phyloP scores from a whole-genome alignment of 2,888 invertebrate genomes.

The Carpatolechia fugitivella region DNA sequence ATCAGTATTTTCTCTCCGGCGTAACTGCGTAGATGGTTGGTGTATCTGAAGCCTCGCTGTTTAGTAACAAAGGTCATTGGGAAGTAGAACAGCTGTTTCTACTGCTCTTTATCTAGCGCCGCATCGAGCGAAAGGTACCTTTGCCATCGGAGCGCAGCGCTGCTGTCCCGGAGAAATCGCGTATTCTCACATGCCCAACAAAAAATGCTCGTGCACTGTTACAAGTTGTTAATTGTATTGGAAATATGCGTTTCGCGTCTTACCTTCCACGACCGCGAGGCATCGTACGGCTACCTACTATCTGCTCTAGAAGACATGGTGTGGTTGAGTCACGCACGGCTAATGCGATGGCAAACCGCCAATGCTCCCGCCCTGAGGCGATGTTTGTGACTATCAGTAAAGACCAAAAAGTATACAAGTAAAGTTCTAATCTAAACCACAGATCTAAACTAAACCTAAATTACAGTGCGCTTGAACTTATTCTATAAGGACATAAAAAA shows the following conservation, averaged over 20 bases:
- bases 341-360: constrained; percentile 56
- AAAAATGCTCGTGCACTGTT: constrained; percentile 52
- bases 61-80: constrained; percentile 68
- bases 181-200: constrained; percentile 64
- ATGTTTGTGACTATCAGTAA: constrained; percentile 21
- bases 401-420: constrained; percentile 1
- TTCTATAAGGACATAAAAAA: too few species aligned
- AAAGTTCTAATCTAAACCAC: too few species aligned
- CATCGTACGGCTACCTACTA: constrained; percentile 24
- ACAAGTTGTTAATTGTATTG: constrained; percentile 61
- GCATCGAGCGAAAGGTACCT: constrained; percentile 72
- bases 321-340: constrained; percentile 50
- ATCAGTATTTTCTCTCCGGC: neutral
- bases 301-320: too few species aligned
- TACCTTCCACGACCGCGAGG: constrained; percentile 33
- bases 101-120: constrained; percentile 62
- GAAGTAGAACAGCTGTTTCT: constrained; percentile 69
- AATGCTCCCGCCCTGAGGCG: constrained; percentile 52
- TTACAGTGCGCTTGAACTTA: too few species aligned
- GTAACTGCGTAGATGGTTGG: constrained; percentile 21
- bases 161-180: constrained; percentile 71
- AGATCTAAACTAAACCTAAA: too few species aligned
- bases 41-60: constrained; percentile 41
- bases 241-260: constrained; percentile 48
- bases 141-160: constrained; percentile 49